A percentile compares a stretch with the other conserved stretches of the same genome.
Evolutionary conservation across 2,888 invertebrate genomes (phyloP).

Genomic region (Bellardia bayeri): DNA sequence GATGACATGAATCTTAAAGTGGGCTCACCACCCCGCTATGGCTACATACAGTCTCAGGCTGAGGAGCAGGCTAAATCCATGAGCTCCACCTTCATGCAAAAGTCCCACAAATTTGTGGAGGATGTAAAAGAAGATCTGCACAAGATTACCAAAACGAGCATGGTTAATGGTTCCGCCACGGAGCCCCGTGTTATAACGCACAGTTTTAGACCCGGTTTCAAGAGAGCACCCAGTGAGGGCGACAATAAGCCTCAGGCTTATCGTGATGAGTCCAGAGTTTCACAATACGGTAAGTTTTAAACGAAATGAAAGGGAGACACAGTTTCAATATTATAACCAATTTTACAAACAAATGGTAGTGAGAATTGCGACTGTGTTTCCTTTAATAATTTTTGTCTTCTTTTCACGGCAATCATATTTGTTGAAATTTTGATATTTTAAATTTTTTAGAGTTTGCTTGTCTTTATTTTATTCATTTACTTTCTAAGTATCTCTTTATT

Average conservation of each 20-base stretch:
- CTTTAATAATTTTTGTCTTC: background rate
- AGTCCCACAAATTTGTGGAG: conserved; percentile 88
- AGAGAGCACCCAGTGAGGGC: conserved; percentile 83
- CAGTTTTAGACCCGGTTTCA: conserved; percentile 83
- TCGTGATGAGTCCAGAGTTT: conserved; percentile 88
- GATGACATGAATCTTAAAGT: conserved; percentile 85
- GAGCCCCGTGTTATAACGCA: conserved; percentile 77
- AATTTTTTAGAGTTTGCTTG: conserved; percentile 44
- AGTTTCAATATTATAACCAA: background rate
- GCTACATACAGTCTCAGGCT: conserved; percentile 84
- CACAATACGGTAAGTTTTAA: conserved; percentile 88
- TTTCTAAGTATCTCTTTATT: background rate
- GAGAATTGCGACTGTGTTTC: background rate
- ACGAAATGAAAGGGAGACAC: background rate
- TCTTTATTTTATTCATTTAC: background rate
- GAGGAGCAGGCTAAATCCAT: conserved; percentile 87
- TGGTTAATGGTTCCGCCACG: conserved; percentile 68
- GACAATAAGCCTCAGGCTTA: conserved; percentile 87
- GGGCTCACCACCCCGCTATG: conserved; percentile 87
- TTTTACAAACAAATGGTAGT: background rate
- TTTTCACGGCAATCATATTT: background rate
- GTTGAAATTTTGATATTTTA: background rate
- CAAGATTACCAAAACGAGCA: conserved; percentile 63
- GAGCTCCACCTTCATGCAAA: conserved; percentile 88
- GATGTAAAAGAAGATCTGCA: conserved; percentile 88